Evolutionary conservation across 2,113 vertebrate species (phyloP), one percentile per base, ranked within the genome.

Genomic region (Aspiorhynchus laticeps): DNA sequence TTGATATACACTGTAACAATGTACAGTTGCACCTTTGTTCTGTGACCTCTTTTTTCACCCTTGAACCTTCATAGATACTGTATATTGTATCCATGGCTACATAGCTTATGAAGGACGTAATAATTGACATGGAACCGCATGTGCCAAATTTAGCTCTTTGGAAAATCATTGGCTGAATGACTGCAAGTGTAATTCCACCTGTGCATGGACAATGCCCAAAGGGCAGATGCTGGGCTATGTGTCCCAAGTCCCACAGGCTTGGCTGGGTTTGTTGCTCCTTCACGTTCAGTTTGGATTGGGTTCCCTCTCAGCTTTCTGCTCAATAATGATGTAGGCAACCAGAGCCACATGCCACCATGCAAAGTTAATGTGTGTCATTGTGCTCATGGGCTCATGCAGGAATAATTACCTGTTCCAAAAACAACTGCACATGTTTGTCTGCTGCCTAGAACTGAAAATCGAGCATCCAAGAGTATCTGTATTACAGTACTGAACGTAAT

Each of bases 301-400:
- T 95, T 94, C 89, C 94, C 90, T 95, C 94, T 95, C 94, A 88
- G 89, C 88, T 95, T 95, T 93, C 95, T 79, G 92, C 87, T 85
- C 90, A 61, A 94, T 93, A 95, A 95, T 93, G 92, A 90, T 87
- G 12, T 69, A 90, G 86, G 94, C 83, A 95, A 95, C 93, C 85
- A 67, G 93, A 95, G 91, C 91, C 88, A 86, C n/a, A 90, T 74
- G 86, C 88, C 86, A 86, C 90, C 90, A 89, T 75, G 91, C 88
- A 92, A 91, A 89, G 87, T 91, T 91, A 92, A 92, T 91, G 92
- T 88, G 85, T 87, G 90, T 87, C 90, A 91, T 93, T 93, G 91
- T 93, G 88, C 77, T 92, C 2, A 53, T 53, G 51, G 51, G 5
- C 51, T 53, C 83, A 86, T 92, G 91, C 93, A 91, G 93, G 93